These are phyloP conservation scores for Nasua narica DNA, from an alignment of 2,797 vertebrate species.

Conservation along the genomic window DNA sequence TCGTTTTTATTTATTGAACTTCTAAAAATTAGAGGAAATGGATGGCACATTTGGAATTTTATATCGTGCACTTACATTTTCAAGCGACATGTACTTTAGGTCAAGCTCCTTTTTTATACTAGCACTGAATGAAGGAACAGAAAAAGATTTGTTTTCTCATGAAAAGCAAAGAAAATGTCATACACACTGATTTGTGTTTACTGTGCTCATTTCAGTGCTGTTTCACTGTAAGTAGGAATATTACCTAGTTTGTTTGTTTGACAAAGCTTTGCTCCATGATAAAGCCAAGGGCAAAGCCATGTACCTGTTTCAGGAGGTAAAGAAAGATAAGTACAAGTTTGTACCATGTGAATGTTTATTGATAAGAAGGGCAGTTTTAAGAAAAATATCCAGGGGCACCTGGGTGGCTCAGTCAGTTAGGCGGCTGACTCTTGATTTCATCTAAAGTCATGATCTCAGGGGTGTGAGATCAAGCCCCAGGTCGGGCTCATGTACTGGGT, in stretches of 20 bases:
- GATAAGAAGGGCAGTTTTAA: slow-evolving; percentile 6
- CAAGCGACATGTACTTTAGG: background rate
- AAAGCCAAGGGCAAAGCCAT: slow-evolving; percentile 62
- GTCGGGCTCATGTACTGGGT: background rate
- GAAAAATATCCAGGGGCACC: background rate
- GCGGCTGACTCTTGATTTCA: background rate
- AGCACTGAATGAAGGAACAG: background rate
- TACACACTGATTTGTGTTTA: slow-evolving; percentile 44
- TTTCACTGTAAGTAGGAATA: slow-evolving; percentile 40
- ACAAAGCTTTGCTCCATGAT: slow-evolving; percentile 48
- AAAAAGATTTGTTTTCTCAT: background rate
- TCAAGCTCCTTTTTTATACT: background rate
- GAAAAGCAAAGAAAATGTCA: background rate
- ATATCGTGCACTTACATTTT: background rate
- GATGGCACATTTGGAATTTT: background rate
- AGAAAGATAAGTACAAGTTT: slow-evolving; percentile 66
- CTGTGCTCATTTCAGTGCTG: slow-evolving; percentile 19
- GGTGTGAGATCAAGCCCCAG: background rate
- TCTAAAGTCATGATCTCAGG: background rate
- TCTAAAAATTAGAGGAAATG: background rate
- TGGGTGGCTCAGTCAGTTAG: background rate
- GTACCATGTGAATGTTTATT: slow-evolving; percentile 5
- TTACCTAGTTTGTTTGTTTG: slow-evolving; percentile 59
- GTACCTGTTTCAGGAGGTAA: slow-evolving; percentile 50
- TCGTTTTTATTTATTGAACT: background rate